Base-by-base conservation (phyloP, 2,113 vertebrate species). In the Poecile atricapillus region DNA sequence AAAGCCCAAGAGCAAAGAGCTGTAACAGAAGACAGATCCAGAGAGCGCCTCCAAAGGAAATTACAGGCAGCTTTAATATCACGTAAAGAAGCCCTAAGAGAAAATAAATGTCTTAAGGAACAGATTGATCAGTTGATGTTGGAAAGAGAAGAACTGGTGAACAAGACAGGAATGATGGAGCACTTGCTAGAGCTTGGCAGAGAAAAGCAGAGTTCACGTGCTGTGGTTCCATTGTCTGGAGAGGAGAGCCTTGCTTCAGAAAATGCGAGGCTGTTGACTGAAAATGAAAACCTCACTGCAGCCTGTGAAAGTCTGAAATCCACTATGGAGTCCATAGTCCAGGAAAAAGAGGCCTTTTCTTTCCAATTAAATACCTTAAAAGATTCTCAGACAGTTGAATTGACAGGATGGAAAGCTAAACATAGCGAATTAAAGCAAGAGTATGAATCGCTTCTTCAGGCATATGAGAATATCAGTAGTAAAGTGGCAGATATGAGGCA, bases 401-500 rank as follows among this genome's bases (percentile, higher is more conserved):
- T 98, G 69, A 98, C 98, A 73, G 98, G 97, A 53, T 99, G 98
- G 98, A 99, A 98, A 87, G 97, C 98, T 20, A 98, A 98, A 87
- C 98, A 99, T 55, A 96, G 96, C 0, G 98, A 99, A 93, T 97
- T 99, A 89, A 98, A 98, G 73, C 98, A 98, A 78, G 98, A 99
- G 60, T 99, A 99, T 16, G 99, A 99, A 68, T 98, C 98, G 0
- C 98, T 99, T 37, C 95, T 99, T 60, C 98, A 98, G 93, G 98
- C 98, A 0, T 99, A 99, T 43, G 98, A 99, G 93, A 99, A 98
- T 68, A 98, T 99, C 21, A 97, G 98, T 94, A 97, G 97, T 67
- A 98, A 99, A 97, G 98, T 99, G 97, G 98, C 98, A 83, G 98
- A 98, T 92, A 99, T 99, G 98, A 98, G 98, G 65, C 98, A 98